Base-by-base conservation (phyloP, 2,888 invertebrate species). In the Homarus gammarus region DNA sequence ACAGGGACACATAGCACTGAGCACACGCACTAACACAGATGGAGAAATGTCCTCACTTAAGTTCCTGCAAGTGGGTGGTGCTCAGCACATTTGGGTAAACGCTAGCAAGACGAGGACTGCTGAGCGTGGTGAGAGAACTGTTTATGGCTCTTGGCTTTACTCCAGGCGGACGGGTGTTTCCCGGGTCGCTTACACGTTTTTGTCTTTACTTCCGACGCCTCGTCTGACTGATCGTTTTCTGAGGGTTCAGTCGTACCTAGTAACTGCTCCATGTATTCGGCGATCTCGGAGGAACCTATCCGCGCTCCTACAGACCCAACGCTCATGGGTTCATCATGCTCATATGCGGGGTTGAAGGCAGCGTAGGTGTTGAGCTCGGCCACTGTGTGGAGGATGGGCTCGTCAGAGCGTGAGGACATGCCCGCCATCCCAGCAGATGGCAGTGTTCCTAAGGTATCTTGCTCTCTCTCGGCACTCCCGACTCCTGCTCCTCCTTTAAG, bases 261-360 rank as follows among this genome's bases (percentile, higher is more conserved):
- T 22, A 92, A 89, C 78, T 92, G 91, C 36, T 92, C 92, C 91
- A 92, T 92, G 49, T 92, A 92, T 56, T 92, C 92, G 18, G 92
- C 91, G 22, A 92, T 92, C 86, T 92, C 92, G 3, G 91, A 85
- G 12, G 89, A 90, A 1, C 92, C 92, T 49, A 92, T 90, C 18
- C 92, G 70, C 22, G 90, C 89, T n/a, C 92, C 92, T 3, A 91
- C 86, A 10, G 86, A 87, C 36, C 90, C 90, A 40, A 90, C 88
- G n/a, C 87, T 82, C 72, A 92, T 86, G 44, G 92, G 83, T 72
- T 92, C 92, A 68, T 92, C 92, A 40, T 92, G 90, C 68, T 92
- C 92, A 56, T 92, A 92, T 5, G 92, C 92, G 2, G 92, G 92
- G 38, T 92, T 92, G 78, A 91, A 92, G 12, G 91, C 92, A 40